Evolutionary conservation across 1,140 invertebrate species (phyloP).

Genomic region (Phthorimaea operculella): DNA sequence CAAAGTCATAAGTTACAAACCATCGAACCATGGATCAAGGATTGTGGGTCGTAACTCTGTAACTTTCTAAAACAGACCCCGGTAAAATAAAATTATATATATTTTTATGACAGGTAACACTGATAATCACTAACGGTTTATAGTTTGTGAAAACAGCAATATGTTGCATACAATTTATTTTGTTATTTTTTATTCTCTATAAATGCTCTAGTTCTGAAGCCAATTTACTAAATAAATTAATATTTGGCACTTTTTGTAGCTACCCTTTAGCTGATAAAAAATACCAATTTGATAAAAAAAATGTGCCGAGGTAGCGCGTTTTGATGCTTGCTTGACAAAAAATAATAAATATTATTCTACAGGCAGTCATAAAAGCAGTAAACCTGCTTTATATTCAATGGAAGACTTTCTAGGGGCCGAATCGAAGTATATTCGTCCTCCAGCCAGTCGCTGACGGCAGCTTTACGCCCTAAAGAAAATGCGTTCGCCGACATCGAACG

Average conservation of each 20-base stretch:
- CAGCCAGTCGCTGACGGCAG: too few relatives aligned
- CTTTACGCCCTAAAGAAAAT: too few relatives aligned
- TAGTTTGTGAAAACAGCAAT: background rate
- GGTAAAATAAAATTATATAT: background rate
- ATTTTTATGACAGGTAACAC: conserved; percentile 12
- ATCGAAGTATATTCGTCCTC: too few relatives aligned
- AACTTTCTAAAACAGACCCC: background rate
- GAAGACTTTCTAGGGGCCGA: too few relatives aligned
- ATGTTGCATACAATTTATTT: background rate
- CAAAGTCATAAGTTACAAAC: too few relatives aligned
- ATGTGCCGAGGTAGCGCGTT: background rate
- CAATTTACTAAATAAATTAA: background rate
- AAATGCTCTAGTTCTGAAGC: conserved; percentile 2
- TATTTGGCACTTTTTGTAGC: conserved; percentile 1
- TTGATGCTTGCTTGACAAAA: background rate
- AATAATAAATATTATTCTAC: too few relatives aligned
- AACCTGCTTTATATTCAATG: background rate
- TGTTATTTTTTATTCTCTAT: background rate
- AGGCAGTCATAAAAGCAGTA: background rate
- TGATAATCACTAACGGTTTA: conserved; percentile 6
- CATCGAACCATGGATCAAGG: too few relatives aligned
- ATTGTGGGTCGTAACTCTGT: background rate
- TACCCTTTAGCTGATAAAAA: background rate
- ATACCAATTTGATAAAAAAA: background rate
- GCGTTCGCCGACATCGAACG: too few relatives aligned